Conservation (phyloP, 1,140 invertebrate species). For the Dreissena polymorpha region DNA sequence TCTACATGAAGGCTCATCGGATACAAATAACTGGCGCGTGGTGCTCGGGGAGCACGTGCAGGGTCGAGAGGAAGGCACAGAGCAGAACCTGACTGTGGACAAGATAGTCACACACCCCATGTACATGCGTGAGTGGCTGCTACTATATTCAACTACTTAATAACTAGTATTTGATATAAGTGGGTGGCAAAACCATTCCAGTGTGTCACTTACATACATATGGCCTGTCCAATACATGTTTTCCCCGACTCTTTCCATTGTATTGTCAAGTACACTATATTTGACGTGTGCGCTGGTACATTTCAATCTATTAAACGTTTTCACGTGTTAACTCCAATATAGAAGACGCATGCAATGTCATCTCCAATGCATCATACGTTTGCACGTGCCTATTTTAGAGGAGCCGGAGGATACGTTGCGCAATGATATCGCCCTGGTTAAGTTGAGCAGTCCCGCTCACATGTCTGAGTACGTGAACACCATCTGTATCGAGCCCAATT, state of each 20-base stretch:
- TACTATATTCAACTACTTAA: no score
- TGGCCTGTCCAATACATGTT: no score
- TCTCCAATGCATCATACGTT: no score
- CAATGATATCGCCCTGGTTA: slow-evolving; percentile 64
- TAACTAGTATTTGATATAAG: no score
- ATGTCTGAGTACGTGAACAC: slow-evolving; percentile 67
- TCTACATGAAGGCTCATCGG: slow-evolving; percentile 50
- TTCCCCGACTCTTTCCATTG: no score
- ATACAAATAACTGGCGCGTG: slow-evolving; percentile 58
- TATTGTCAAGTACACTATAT: no score
- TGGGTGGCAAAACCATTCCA: no score
- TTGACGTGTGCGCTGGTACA: no score
- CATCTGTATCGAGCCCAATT: slow-evolving; percentile 62
- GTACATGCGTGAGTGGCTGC: slow-evolving; percentile 49
- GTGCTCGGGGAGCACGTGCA: slow-evolving; percentile 66
- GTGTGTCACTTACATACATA: no score
- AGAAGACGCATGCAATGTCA: no score
- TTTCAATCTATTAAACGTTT: no score
- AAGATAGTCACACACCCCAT: slow-evolving; percentile 59
- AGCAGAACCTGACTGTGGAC: slow-evolving; percentile 59
- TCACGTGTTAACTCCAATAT: no score
- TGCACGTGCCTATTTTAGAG: slow-evolving; percentile 30
- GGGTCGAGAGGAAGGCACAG: slow-evolving; percentile 60
- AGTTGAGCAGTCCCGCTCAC: slow-evolving; percentile 53
- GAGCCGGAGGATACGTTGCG: slow-evolving; percentile 50